These are phyloP conservation scores for Zeugodacus cucurbitae DNA, from an alignment of 1,140 invertebrate species.

Conservation along the genomic window DNA sequence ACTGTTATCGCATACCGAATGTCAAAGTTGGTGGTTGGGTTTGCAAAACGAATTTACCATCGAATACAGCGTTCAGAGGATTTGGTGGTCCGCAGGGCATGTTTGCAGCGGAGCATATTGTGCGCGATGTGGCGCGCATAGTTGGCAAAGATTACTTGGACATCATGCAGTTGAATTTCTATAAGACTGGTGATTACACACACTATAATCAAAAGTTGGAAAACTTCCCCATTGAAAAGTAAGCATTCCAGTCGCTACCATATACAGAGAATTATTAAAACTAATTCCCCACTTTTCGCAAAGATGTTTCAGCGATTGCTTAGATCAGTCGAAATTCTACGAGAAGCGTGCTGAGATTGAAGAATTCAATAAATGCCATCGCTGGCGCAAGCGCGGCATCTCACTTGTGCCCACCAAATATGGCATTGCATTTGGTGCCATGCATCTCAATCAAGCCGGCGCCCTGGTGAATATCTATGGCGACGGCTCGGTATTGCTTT, in stretches of 20 bases:
- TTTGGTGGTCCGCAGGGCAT: slow-evolving; percentile 92
- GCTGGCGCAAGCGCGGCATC: slow-evolving; percentile 90
- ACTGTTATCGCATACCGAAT: slow-evolving; percentile 81
- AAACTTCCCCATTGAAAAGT: slow-evolving; percentile 76
- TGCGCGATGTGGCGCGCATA: slow-evolving; percentile 79
- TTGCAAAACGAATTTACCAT: slow-evolving; percentile 88
- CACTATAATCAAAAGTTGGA: slow-evolving; percentile 82
- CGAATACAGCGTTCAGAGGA: slow-evolving; percentile 91
- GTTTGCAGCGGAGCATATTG: slow-evolving; percentile 83
- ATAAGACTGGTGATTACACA: slow-evolving; percentile 81
- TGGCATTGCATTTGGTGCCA: slow-evolving; percentile 85
- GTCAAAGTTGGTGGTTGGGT: slow-evolving; percentile 74
- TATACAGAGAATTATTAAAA: not conserved
- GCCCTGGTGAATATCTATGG: slow-evolving; percentile 89
- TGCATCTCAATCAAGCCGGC: slow-evolving; percentile 88
- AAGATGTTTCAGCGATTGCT: slow-evolving; percentile 86
- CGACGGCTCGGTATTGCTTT: slow-evolving; percentile 93
- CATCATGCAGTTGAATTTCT: slow-evolving; percentile 81
- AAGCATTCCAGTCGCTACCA: slow-evolving; percentile 47
- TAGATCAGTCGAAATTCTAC: slow-evolving; percentile 75
- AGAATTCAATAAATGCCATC: slow-evolving; percentile 81
- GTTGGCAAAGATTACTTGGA: slow-evolving; percentile 72
- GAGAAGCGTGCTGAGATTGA: slow-evolving; percentile 72
- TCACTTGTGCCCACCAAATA: slow-evolving; percentile 90
- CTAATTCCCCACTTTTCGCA: not conserved